Conservation (phyloP, 1,140 invertebrate species). For the Andrena cerasifolii region DNA sequence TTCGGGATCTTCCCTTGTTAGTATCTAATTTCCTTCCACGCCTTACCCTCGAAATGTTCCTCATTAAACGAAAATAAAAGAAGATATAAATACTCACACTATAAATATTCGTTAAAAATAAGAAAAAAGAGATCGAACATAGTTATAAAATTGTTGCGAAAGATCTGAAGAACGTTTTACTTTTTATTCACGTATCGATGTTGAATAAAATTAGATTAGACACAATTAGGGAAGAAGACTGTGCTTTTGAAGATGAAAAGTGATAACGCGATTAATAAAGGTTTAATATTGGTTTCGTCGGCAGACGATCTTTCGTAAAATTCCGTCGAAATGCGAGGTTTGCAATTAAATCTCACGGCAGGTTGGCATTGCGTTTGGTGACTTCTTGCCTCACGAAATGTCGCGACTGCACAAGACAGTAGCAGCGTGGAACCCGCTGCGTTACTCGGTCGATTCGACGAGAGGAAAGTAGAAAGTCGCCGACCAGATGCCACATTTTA, state of each 20-base stretch:
- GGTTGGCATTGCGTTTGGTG: constrained; percentile 10
- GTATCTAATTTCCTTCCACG: constrained; percentile 28
- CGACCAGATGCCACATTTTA: constrained; percentile 51
- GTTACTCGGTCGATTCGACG: constrained; percentile 31
- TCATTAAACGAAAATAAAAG: neutral
- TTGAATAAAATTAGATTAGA: too few species aligned
- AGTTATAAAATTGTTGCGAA: too few species aligned
- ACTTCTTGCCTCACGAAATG: constrained; percentile 31
- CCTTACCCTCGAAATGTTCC: neutral
- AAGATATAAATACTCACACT: too few species aligned
- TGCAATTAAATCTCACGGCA: neutral
- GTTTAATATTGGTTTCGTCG: neutral
- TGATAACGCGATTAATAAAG: neutral
- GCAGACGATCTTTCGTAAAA: neutral
- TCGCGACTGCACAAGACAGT: neutral
- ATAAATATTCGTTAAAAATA: too few species aligned
- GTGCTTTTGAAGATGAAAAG: neutral
- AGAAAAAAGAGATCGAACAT: too few species aligned
- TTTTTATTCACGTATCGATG: too few species aligned
- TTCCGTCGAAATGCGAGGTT: neutral
- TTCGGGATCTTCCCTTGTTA: too few species aligned
- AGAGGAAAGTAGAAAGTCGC: constrained; percentile 65
- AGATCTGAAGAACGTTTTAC: too few species aligned
- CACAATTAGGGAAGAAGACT: neutral
- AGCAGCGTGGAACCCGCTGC: neutral